Evolutionary conservation across 2,888 invertebrate genomes (phyloP), one percentile per base, ranked within the genome.

Genomic region (Cheilosia soror): DNA sequence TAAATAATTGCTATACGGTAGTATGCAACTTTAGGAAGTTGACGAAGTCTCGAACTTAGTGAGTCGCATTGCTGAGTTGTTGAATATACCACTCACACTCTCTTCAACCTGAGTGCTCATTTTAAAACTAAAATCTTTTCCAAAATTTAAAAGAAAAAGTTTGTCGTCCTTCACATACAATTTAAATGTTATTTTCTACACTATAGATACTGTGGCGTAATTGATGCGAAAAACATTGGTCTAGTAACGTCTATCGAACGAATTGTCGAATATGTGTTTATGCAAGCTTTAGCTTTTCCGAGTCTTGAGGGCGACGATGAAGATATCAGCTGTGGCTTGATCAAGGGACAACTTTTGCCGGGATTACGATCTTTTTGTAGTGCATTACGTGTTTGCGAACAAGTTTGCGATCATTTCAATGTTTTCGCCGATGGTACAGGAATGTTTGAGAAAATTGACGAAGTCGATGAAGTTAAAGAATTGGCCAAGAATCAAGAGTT

Each of bases 241-340:
- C 93, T 98, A 87, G 96, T 98, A 78, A 96, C 97, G 1, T 96
- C 97, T 1, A 95, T 98, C 87, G 97, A 98, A 91, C 94, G 97
- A 42, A 95, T 97, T 11, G 95, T 98, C 90, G 97, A 98, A 88
- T 95, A 95, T 89, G 97, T 98, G 15, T 97, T 97, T 89, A 96
- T 98, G 95, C 97, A 97, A 89, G 97, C 97, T 0, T 93, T 97
- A 58, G 96, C 97, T 0, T 96, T 96, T 91, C 96, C 97, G 0
- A 95, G 95, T 88, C 93, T 93, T 7, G 97, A 97, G 88, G 95
- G 95, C 0, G 97, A 97, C 72, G 96, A 97, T 87, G 96, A 97
- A 88, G 96, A 96, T 84, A 94, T 95, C 0, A 94, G 94, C 82
- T 96, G 96, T 89, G 95, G 96, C 0, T 95, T 97, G 90, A 96